Base-by-base conservation (phyloP, 2,113 vertebrate species). In the Globicephala melas region DNA sequence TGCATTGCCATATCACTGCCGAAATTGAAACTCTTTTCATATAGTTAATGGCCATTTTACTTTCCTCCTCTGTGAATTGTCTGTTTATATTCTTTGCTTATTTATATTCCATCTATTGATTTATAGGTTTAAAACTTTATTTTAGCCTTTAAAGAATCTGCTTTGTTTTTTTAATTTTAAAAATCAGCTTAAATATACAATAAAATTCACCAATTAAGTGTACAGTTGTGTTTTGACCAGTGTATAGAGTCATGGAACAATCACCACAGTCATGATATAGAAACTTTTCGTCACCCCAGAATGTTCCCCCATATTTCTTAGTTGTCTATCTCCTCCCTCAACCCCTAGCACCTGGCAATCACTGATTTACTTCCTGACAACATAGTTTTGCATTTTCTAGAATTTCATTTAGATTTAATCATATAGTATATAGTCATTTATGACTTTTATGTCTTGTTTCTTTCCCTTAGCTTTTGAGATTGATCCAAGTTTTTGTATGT, bases 391-490 rank as follows among this genome's bases (percentile, higher is more conserved):
- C 10, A 60, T 96, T 93, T 89, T 68, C 84, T 96, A 91, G 87
- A 91, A 60, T 74, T 81, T 50, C 8, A n/a, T 68, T 94, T 94
- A 81, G 81, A 86, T 87, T 73, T 91, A n/a, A 88, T 92, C 33
- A 15, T 68, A 8, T 8, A 28, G 53, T 31, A 11, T 44, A 53
- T 80, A 83, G 21, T 60, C 23, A 92, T 70, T 28, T 71, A 44
- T 93, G 21, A 84, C 21, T 83, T 84, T 67, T 88, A 44, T 83
- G 58, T 76, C 68, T 76, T 94, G 18, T 58, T 91, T 60, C 60
- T 68, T 88, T 88, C 28, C 41, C 38, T 31, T 67, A 63, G 70
- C 44, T 36, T 89, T 89, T 83, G 70, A 58, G 23, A 74, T 23
- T 77, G 77, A 62, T 44, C 15, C 31, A n/a, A 77, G 13, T 31